Base-by-base conservation (phyloP, 1,140 invertebrate species). In the Lordiphosa collinella region DNA sequence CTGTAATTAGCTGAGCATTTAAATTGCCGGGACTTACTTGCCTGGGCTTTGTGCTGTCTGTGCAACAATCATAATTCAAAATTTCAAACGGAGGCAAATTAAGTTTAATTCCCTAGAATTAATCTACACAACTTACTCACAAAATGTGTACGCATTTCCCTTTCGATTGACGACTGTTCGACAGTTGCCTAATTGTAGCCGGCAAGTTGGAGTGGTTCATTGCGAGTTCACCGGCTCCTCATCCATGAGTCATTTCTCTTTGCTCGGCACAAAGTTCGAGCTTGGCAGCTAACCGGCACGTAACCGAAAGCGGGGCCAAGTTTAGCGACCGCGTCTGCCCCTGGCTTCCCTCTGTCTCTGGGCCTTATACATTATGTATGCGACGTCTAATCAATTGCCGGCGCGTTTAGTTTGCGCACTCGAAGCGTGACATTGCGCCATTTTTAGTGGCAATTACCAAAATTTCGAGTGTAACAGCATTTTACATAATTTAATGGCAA, bases 401-500 rank as follows among this genome's bases (percentile, higher is more conserved):
- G 58, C 63, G 68, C 74, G 14, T 60, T 73, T 73, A 79, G 74
- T 79, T 78, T 49, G 53, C 41, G 64, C 65, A 71, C 44, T 70
- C 76, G 52, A 60, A 76, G 76, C 76, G 76, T 82, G 76, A 82
- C 76, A 82, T 82, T 82, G 78, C 76, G 76, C 76, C 76, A 82
- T 76, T 82, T 82, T 82, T 72, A 29, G 65, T 51, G 76, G 69
- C 70, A 79, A 79, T 79, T 79, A 79, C 75, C 75, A 31, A 68
- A 68, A 62, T 68, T 31, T 62, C 52, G 36, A 68, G 48, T 68
- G 60, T 68, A 68, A 51, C 64, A 52, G 49, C 66, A 60, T 80
- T 80, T 82, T 82, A 82, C 76, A 82, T 82, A 84, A 82, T 82
- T 82, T 82, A 84, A 82, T 82, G 76, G 71, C 76, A 82, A 82